phyloP scores from a whole-genome alignment of 2,797 vertebrate species.

The Zalophus californianus region DNA sequence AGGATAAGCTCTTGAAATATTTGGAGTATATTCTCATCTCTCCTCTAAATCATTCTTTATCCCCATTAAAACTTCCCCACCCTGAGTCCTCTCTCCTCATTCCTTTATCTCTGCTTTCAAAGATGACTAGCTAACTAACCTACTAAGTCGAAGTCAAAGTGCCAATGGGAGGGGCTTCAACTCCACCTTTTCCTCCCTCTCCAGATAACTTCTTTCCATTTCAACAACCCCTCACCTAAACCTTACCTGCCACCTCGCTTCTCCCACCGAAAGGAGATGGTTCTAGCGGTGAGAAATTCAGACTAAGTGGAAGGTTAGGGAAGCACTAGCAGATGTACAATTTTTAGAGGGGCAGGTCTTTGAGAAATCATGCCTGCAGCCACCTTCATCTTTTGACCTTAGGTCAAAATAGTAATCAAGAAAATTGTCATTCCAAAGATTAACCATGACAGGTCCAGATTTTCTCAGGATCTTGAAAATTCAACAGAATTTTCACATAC shows the following conservation, averaged over 20 bases:
- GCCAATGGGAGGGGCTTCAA: neutral
- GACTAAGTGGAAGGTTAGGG: neutral
- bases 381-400: neutral
- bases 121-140: neutral
- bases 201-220: neutral
- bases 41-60: constrained; percentile 13
- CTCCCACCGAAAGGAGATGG: neutral
- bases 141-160: neutral
- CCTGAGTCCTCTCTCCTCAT: neutral
- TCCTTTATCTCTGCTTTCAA: neutral
- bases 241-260: neutral
- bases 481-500: neutral
- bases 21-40: neutral
- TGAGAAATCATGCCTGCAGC: neutral
- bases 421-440: constrained; percentile 17
- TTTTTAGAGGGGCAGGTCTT: neutral
- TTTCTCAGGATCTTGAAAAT: neutral
- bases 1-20: neutral
- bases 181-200: neutral
- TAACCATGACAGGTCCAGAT: neutral
- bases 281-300: neutral
- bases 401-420: constrained; percentile 29
- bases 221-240: neutral
- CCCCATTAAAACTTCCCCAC: neutral
- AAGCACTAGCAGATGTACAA: neutral